Percentiles rank a stretch among this genome's conserved stretches.
Evolutionary conservation across 2,888 invertebrate genomes (phyloP).

Genomic region (Brenthis daphne): DNA sequence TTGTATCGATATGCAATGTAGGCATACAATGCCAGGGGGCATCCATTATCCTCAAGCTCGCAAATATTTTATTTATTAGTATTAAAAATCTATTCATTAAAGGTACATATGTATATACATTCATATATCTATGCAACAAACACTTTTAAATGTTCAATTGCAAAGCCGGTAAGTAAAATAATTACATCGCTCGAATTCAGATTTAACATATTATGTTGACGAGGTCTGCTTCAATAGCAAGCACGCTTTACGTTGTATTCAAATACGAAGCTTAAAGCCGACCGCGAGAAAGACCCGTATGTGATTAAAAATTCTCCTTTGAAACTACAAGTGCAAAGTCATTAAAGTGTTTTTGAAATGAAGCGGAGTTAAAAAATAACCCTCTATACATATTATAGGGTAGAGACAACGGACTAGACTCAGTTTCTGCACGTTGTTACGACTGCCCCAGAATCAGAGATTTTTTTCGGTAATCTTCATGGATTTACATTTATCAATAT

Average conservation of each 20-base stretch:
- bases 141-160: constrained; percentile 8
- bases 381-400: neutral
- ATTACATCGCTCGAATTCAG: constrained; percentile 23
- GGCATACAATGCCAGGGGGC: too few species aligned
- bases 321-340: constrained; percentile 9
- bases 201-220: constrained; percentile 19
- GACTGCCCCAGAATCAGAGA: too few species aligned
- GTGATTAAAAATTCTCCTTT: constrained; percentile 19
- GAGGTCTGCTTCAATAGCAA: constrained; percentile 3
- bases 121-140: constrained; percentile 13
- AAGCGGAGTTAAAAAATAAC: constrained; percentile 11
- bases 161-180: constrained; percentile 21
- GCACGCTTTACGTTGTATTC: neutral
- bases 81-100: too few species aligned
- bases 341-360: constrained; percentile 1
- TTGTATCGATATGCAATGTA: too few species aligned
- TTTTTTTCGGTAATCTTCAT: too few species aligned
- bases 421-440: neutral
- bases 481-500: too few species aligned
- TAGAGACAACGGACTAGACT: neutral
- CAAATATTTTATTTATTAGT: too few species aligned
- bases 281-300: constrained; percentile 1
- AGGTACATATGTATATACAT: too few species aligned
- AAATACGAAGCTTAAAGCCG: neutral
- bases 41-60: too few species aligned